Base-by-base conservation (phyloP, 1,140 invertebrate genomes). In the Drosophila sproati region DNA sequence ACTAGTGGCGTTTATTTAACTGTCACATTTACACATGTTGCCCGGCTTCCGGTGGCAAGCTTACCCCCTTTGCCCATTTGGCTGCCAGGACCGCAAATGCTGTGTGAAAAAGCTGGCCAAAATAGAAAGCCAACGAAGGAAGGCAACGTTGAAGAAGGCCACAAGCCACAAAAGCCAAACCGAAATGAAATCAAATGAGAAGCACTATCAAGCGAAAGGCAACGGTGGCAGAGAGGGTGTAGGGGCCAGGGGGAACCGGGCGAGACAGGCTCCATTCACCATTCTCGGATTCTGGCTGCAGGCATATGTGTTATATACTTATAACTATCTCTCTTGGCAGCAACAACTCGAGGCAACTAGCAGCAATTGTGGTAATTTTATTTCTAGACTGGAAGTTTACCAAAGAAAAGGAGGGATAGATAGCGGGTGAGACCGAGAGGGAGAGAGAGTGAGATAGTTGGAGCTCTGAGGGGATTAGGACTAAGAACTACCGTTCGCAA, bases 11-110 rank as follows among this genome's bases (percentile, higher is more conserved):
- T 79, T 82, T 71, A 87, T 86, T 83, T 72, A 73, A 74, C 79
- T 87, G 83, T 80, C 79, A 80, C 72, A 80, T 82, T 87, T 88
- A 82, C 83, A 87, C 83, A 82, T 87, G 77, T 74, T 67, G 59
- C 50, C 7, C 28, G n/a, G 12, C 20, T 20, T 20, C 10, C 28
- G 20, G 47, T 31, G 6, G 7, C 34, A n/a, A 31, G 10, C 43
- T 12, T 41, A 8, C 37, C n/a, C 12, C 2, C 32, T 41, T 5
- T 7, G 47, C 31, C n/a, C 50, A 39, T 48, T 20, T 12, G 1
- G 20, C 59, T 45, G n/a, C 39, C 7, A 34, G 32, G 32, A 47
- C 62, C 75, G 56, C 61, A 78, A 80, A 85, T 57, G 57, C 73
- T 70, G 60, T 67, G 71, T 34, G 55, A 73, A 73, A 73, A 68